phyloP scores from a whole-genome alignment of 1,140 invertebrate species.

The Heterodera schachtii region DNA sequence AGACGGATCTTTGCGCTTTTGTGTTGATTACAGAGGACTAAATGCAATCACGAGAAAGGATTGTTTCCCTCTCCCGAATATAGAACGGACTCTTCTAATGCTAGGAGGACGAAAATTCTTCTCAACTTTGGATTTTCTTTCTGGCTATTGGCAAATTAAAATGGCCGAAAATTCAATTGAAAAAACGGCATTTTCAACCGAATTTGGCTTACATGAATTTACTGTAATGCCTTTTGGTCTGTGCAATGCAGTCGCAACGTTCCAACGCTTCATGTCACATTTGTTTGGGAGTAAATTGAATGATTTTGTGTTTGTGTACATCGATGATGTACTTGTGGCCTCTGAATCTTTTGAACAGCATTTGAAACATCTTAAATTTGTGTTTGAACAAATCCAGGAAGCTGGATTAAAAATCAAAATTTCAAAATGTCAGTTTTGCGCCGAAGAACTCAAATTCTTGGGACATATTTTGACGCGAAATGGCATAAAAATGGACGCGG shows the following conservation, averaged over 20 bases:
- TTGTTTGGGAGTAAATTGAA: conserved; percentile 3
- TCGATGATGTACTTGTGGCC: conserved; percentile 17
- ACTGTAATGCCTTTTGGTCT: conserved; percentile 68
- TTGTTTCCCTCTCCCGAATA: conserved; percentile 69
- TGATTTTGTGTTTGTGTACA: conserved; percentile 11
- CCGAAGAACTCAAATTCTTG: not conserved
- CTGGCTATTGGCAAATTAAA: conserved; percentile 45
- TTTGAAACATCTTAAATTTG: not conserved
- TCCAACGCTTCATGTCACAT: conserved; percentile 69
- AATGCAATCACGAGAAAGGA: conserved; percentile 68
- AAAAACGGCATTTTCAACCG: conserved; percentile 44
- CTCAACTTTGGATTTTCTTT: conserved; percentile 61
- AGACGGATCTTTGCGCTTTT: conserved; percentile 66
- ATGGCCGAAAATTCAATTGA: conserved; percentile 25
- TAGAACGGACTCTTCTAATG: conserved; percentile 67
- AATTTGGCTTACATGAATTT: conserved; percentile 66
- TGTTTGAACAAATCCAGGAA: too few species aligned
- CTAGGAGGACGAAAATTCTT: conserved; percentile 60
- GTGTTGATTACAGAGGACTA: conserved; percentile 68
- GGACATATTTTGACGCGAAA: conserved; percentile 6
- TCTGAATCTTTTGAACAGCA: conserved; percentile 4
- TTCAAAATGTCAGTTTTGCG: too few species aligned
- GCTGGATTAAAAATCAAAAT: too few species aligned
- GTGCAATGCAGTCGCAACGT: conserved; percentile 66
- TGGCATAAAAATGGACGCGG: conserved; percentile 19